phyloP scores from a whole-genome alignment of 2,888 invertebrate genomes.

The Drosophila borborema region DNA sequence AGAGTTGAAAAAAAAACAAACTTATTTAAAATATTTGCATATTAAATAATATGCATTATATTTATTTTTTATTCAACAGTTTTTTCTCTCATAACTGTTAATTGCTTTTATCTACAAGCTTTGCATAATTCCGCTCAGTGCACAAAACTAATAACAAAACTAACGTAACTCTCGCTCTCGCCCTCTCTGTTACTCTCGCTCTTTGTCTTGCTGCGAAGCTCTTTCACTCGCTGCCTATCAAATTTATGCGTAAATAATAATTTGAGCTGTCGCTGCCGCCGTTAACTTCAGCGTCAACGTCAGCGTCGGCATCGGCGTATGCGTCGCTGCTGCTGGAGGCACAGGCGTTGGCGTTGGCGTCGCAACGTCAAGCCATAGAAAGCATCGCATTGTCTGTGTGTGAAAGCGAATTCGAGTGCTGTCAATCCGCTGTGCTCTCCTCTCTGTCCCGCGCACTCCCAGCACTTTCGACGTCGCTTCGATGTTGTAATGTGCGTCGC shows the following conservation, averaged over 20 bases:
- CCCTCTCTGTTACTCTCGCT: constrained; percentile 18
- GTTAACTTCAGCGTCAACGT: neutral
- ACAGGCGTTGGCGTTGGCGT: constrained; percentile 27
- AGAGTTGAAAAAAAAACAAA: neutral
- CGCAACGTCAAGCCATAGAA: constrained; percentile 68
- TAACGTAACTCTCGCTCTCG: constrained; percentile 41
- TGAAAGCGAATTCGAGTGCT: constrained; percentile 62
- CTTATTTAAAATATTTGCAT: neutral
- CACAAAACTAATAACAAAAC: constrained; percentile 40
- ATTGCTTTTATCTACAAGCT: neutral
- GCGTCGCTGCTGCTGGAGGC: constrained; percentile 30
- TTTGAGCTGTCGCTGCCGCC: constrained; percentile 32
- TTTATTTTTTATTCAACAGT: neutral
- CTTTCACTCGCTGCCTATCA: constrained; percentile 50
- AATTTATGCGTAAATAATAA: constrained; percentile 69
- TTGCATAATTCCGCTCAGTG: constrained; percentile 13
- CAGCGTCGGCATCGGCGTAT: too few species aligned
- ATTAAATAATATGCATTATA: neutral
- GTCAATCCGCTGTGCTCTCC: neutral
- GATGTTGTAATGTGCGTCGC: constrained; percentile 73
- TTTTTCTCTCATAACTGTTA: neutral
- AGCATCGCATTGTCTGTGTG: constrained; percentile 57
- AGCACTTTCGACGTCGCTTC: constrained; percentile 13
- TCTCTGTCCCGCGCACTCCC: neutral
- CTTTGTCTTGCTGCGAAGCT: constrained; percentile 15